Percentiles rank a stretch among this genome's conserved stretches.
Evolutionary conservation across 2,797 vertebrate species (phyloP).

Genomic region (Acanthurus tractus): DNA sequence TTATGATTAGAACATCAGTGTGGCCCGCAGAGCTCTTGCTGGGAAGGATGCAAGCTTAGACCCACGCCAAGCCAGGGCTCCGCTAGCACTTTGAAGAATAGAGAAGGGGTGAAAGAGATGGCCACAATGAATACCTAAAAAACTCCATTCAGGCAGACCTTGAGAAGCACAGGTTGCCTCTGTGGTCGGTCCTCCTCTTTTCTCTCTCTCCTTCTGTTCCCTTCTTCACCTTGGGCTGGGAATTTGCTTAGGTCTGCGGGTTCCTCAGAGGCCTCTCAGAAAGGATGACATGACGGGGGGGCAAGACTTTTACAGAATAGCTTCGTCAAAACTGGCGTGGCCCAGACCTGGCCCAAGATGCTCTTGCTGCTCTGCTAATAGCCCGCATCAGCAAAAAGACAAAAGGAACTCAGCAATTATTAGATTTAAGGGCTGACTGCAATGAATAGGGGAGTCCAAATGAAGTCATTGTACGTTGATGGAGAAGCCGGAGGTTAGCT

Average conservation of each 20-base stretch:
- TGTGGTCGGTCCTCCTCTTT: slow-evolving; percentile 69
- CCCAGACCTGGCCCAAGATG: slow-evolving; percentile 79
- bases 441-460: slow-evolving; percentile 78
- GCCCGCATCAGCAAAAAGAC: slow-evolving; percentile 85
- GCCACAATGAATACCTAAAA: slow-evolving; percentile 84
- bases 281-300: slow-evolving; percentile 60
- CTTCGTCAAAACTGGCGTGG: slow-evolving; percentile 80
- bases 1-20: slow-evolving; percentile 84
- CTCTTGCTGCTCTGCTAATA: slow-evolving; percentile 79
- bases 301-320: slow-evolving; percentile 67
- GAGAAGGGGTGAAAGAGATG: slow-evolving; percentile 71
- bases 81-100: slow-evolving; percentile 73
- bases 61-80: slow-evolving; percentile 78
- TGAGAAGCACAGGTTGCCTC: slow-evolving; percentile 78
- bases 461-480: slow-evolving; percentile 83
- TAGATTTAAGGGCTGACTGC: slow-evolving; percentile 73
- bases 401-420: slow-evolving; percentile 78
- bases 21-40: slow-evolving; percentile 65
- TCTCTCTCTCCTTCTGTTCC: slow-evolving; percentile 67
- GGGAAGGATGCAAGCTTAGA: slow-evolving; percentile 75
- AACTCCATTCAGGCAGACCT: slow-evolving; percentile 74
- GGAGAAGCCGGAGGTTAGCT: slow-evolving; percentile 72
- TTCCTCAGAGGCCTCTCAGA: slow-evolving; percentile 69
- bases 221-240: slow-evolving; percentile 70
- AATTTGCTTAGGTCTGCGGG: slow-evolving; percentile 80